Base-by-base conservation (phyloP, 2,113 vertebrate species). In the Onychorhynchus coronatus region DNA sequence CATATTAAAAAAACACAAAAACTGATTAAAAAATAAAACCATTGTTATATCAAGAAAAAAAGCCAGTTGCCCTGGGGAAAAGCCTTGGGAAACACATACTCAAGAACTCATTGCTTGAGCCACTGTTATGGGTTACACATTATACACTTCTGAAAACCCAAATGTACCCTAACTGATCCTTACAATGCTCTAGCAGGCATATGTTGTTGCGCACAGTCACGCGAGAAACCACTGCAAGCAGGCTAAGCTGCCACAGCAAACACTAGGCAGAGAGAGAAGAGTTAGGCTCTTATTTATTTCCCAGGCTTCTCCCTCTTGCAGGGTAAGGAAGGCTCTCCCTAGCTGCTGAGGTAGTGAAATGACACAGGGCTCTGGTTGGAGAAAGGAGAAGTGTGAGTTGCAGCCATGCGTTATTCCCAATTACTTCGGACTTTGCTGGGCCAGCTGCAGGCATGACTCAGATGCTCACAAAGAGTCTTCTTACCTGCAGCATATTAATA, bases 381-480 rank as follows among this genome's bases (percentile, higher is more conserved):
- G 47, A 71, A 67, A 58, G 50, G 19, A 82, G 31, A 12, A 90
- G 19, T 1, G 0, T 31, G 42, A 72, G 20, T 5, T 81, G 65
- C 35, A 59, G 56, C 6, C 39, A 41, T 19, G 19, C 13, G 18
- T 63, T 74, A 35, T 39, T 73, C 63, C 55, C 13, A 70, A 2
- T 50, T 61, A 44, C n/a, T 59, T 83, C 33, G 22, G 67, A 55
- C 28, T 73, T 66, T 37, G 50, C 59, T 91, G 68, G 80, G 50
- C 61, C 83, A 93, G 47, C 59, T 95, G 72, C 79, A 94, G 50
- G 31, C 31, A 70, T 91, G 83, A 96, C 72, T 95, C 91, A 91
- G 63, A 85, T 92, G 19, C 56, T 95, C 72, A 91, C 25, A 21
- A 65, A 77, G 52, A 6, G 20, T 33, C 74, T 91, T 74, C 66